Evolutionary conservation across 1,140 invertebrate genomes (phyloP).

Genomic region (Euura lappo): DNA sequence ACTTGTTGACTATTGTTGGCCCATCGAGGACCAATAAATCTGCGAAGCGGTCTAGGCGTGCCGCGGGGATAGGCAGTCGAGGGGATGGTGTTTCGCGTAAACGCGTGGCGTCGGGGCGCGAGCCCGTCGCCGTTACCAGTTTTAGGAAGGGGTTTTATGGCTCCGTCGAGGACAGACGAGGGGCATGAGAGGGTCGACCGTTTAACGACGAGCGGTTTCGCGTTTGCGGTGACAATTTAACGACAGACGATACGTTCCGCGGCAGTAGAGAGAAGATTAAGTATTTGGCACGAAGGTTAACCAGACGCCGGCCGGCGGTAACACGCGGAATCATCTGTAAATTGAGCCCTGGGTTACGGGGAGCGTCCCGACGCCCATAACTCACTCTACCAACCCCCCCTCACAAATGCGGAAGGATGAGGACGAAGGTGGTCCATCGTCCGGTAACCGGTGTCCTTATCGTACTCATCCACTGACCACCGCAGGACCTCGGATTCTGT

Average conservation of each 20-base stretch:
- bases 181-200: slow-evolving; percentile 43
- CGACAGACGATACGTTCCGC: slow-evolving; percentile 31
- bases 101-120: slow-evolving; percentile 20
- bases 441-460: slow-evolving; percentile 20
- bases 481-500: slow-evolving; percentile 28
- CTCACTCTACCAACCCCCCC: slow-evolving; percentile 39
- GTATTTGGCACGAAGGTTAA: slow-evolving; percentile 59
- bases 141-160: slow-evolving; percentile 47
- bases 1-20: slow-evolving; percentile 58
- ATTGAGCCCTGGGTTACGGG: slow-evolving; percentile 61
- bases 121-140: slow-evolving; percentile 21
- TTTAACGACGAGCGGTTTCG: slow-evolving; percentile 26
- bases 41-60: slow-evolving; percentile 36
- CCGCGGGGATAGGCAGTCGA: background rate
- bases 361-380: slow-evolving; percentile 56
- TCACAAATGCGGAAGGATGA: slow-evolving; percentile 8
- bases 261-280: slow-evolving; percentile 59
- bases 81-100: background rate
- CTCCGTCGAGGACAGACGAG: background rate
- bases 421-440: slow-evolving; percentile 20
- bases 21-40: slow-evolving; percentile 57
- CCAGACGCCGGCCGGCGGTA: slow-evolving; percentile 58
- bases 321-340: slow-evolving; percentile 67
- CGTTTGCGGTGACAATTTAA: slow-evolving; percentile 32
- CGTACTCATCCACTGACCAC: slow-evolving; percentile 37